Percentiles rank a stretch among this genome's conserved stretches.
Evolutionary conservation across 2,888 invertebrate species (phyloP).

Genomic region (Lasiommata megera): DNA sequence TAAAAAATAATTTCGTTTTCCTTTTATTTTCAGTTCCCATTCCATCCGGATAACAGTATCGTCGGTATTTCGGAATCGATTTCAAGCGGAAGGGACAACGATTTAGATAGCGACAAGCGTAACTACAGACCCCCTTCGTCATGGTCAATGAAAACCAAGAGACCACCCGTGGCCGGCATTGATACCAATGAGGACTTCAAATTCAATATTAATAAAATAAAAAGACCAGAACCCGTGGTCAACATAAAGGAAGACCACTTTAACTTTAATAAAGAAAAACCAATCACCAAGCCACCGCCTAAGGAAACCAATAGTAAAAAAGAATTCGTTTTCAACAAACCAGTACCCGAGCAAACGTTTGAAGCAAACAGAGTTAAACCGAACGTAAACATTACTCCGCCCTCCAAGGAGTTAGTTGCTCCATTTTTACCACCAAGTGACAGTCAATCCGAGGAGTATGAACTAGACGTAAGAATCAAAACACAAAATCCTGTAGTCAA

Average conservation of each 20-base stretch:
- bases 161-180: not conserved
- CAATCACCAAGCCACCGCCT: not conserved
- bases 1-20: not conserved
- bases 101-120: conserved; percentile 65
- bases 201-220: not conserved
- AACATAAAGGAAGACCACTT: not conserved
- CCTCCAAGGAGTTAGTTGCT: conserved; percentile 51
- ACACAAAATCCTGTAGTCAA: conserved; percentile 56
- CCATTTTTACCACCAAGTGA: conserved; percentile 44
- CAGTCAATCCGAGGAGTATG: conserved; percentile 44
- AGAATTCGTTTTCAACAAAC: not conserved
- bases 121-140: conserved; percentile 77
- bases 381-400: conserved; percentile 40
- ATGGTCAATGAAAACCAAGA: conserved; percentile 70
- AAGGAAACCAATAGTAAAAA: conserved; percentile 1
- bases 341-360: conserved; percentile 6
- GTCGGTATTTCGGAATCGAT: conserved; percentile 68
- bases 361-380: conserved; percentile 15
- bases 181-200: not conserved
- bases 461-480: conserved; percentile 45
- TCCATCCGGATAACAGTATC: conserved; percentile 66
- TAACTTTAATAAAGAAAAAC: not conserved
- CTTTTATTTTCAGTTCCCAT: conserved; percentile 58
- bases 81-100: conserved; percentile 58
- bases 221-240: not conserved